Evolutionary conservation across 2,888 invertebrate species (phyloP), one percentile per base, ranked within the genome.

Genomic region (Schizaphis graminum): DNA sequence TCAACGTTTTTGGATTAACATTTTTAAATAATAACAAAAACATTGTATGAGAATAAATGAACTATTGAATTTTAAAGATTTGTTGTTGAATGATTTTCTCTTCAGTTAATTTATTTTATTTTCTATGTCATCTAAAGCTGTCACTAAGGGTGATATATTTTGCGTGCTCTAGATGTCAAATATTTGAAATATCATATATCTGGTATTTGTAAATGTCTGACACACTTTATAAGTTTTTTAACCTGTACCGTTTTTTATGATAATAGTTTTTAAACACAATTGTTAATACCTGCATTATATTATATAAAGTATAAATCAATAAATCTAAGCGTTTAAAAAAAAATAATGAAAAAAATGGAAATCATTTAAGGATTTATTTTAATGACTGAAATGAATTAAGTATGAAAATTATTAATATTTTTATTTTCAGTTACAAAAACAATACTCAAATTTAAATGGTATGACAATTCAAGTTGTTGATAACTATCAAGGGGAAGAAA

Each of bases 401-500:
- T 35, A 35, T 16, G 2, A 35, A 77, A 16, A 35, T 16, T 16
- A 16, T 77, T 0, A 77, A 35, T 35, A 77, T 35, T 35, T 77
- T 21, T 41, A 28, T 35, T 85, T 57, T 26, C 57, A 93, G 94
- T 47, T 94, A 86, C 53, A 41, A 92, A 94, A 92, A 57, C 84
- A 91, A 5, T 35, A 94, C 84, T 92, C 95, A 1, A 94, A 96
- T 0, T 96, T 97, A 10, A 95, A 96, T 53, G 96, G 96, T 85
- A 96, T 98, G 13, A 96, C 96, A 95, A 96, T 98, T 47, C 96
- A 97, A 0, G 97, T 97, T 0, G 97, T 98, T 1, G 98, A 98
- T 95, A 98, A 97, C 95, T 98, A 97, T 95, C 98, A 98, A 96
- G 98, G 98, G 0, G 97, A 98, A 95, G 98, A 98, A 96, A 97